Conservation (phyloP, 2,797 vertebrate genomes). For the Pseudotriccus pelzelni region DNA sequence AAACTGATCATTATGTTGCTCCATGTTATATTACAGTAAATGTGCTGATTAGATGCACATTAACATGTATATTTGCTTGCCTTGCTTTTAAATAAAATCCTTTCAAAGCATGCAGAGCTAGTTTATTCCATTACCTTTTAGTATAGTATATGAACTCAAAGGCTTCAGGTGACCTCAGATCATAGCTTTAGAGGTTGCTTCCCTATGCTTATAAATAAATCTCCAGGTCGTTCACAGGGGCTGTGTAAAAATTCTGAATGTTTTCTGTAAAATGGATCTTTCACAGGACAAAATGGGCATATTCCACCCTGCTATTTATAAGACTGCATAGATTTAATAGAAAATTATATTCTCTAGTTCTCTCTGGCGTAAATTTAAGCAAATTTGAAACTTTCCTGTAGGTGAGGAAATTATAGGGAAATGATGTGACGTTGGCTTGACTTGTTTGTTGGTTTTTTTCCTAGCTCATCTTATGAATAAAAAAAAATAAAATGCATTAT, state of each 20-base stretch:
- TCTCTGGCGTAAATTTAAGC: neutral
- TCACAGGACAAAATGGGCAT: neutral
- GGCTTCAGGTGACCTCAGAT: neutral
- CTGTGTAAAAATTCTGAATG: neutral
- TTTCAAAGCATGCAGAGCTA: neutral
- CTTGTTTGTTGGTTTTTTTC: neutral
- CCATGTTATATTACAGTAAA: neutral
- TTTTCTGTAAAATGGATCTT: neutral
- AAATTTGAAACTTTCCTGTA: neutral
- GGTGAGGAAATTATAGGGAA: neutral
- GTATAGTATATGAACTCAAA: neutral
- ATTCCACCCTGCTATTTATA: neutral
- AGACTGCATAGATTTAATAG: neutral
- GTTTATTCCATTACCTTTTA: neutral
- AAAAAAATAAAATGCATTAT: neutral
- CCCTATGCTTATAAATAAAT: neutral
- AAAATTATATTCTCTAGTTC: neutral
- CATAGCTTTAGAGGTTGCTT: neutral
- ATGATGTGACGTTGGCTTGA: neutral
- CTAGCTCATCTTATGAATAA: neutral
- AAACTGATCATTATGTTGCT: neutral
- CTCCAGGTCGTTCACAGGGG: neutral
- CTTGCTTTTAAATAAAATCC: neutral
- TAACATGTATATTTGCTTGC: neutral
- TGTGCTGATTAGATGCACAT: neutral